phyloP scores from a whole-genome alignment of 2,113 vertebrate genomes.

The Corynorhinus townsendii region DNA sequence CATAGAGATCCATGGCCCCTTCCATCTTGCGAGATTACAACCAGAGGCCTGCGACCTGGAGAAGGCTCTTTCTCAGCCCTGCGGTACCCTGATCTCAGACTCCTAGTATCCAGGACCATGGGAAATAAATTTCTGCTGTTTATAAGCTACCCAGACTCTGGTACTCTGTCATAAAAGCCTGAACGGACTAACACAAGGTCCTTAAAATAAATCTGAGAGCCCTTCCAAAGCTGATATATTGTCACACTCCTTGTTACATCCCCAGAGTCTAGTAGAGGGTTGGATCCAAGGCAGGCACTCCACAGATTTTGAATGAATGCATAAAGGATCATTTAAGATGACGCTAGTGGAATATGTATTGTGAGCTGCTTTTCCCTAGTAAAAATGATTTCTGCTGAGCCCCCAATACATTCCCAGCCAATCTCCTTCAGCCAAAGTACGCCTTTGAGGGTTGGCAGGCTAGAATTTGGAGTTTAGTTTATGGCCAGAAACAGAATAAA shows the following conservation, averaged over 20 bases:
- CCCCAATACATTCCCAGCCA: background rate
- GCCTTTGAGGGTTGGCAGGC: background rate
- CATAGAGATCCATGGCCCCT: too few species aligned
- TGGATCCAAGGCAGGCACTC: background rate
- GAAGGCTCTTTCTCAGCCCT: background rate
- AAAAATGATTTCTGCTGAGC: slow-evolving; percentile 27
- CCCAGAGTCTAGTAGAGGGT: background rate
- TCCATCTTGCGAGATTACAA: background rate
- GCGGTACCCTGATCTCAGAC: background rate
- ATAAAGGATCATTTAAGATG: slow-evolving; percentile 8
- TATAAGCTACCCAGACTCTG: background rate
- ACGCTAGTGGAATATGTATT: background rate
- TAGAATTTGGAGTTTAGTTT: background rate
- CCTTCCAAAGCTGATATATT: background rate
- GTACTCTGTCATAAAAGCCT: background rate
- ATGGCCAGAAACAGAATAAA: background rate
- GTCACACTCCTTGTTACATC: background rate
- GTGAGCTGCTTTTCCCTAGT: background rate
- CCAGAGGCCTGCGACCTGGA: background rate
- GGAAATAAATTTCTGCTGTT: background rate
- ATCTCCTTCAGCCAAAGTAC: background rate
- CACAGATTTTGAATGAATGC: background rate
- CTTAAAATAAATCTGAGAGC: background rate
- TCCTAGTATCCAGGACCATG: background rate
- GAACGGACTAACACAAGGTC: background rate